Evolutionary conservation across 2,797 vertebrate genomes (phyloP), one percentile per base, ranked within the genome.

Genomic region (Harpagifer antarcticus): DNA sequence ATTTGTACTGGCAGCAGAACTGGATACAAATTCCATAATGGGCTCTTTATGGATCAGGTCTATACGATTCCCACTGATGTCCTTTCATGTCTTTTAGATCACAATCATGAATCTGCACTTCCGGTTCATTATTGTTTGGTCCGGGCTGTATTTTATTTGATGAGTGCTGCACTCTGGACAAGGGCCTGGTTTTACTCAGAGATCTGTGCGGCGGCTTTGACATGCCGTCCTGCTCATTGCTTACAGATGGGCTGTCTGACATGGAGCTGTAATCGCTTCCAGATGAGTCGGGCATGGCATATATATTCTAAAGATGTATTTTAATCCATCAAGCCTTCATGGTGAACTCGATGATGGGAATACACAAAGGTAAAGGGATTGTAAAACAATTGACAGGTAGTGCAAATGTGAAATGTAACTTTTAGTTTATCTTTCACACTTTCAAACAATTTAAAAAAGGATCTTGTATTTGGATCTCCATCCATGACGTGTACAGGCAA

Each of bases 161-260:
- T 88, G 84, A 89, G 88, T 77, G 88, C 88, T 78, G 86, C 85
- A 87, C 77, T 89, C 78, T 88, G 83, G 76, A 81, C 48, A 43
- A 70, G 61, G 66, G 84, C 85, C 89, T 91, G 89, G 76, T 88
- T 90, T 82, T 80, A 79, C 88, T 92, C 90, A 84, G 62, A 85
- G 87, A 90, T 90, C 79, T 86, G 86, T 76, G 85, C 70, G 64
- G 88, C 60, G 37, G 77, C 87, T 92, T 89, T 93, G 89, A 92
- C 87, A 69, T 91, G 78, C 81, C 79, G 89, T 87, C 75, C 76
- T 64, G 81, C 72, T 93, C 89, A 93, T 93, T 94, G 90, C 89
- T 91, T 87, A 81, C 92, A 94, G 88, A 93, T 91, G 91, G 90
- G 78, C 63, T 74, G 84, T 76, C 87, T 90, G 86, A 92, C 90